Evolutionary conservation across 2,113 vertebrate genomes (phyloP).

Genomic region (Plecturocebus donacophilus): DNA sequence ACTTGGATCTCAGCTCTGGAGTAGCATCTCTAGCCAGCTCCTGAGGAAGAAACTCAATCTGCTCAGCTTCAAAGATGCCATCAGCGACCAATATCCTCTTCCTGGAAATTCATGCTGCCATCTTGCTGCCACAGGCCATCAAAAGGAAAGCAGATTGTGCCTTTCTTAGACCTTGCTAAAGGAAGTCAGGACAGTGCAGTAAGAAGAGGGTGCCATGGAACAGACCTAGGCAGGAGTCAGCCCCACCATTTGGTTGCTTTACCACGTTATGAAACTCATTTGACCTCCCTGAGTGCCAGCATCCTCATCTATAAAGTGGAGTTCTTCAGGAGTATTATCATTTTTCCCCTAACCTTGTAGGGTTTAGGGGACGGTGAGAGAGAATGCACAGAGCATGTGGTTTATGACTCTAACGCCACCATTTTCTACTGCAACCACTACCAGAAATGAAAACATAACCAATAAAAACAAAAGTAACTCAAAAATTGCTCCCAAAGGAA

Average conservation of each 20-base stretch:
- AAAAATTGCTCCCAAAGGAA: background rate
- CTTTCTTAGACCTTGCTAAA: background rate
- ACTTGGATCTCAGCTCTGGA: background rate
- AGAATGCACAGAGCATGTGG: background rate
- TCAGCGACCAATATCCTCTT: conserved; percentile 83
- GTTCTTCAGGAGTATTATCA: too few relatives aligned
- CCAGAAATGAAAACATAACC: background rate
- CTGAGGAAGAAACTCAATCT: conserved; percentile 85
- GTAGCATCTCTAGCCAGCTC: conserved; percentile 78
- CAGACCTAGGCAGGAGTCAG: background rate
- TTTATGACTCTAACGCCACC: background rate
- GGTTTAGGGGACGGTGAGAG: too few relatives aligned
- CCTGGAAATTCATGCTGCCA: conserved; percentile 85
- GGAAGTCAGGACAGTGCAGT: background rate
- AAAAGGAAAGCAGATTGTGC: background rate
- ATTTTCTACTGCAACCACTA: background rate
- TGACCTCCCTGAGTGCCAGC: background rate
- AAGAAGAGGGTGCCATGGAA: background rate
- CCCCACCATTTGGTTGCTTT: background rate
- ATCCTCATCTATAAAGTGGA: background rate
- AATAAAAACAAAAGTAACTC: background rate
- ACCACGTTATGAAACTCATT: background rate
- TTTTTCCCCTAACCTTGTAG: background rate
- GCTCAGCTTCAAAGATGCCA: conserved; percentile 80
- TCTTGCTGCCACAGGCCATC: rapidly evolving